phyloP scores from a whole-genome alignment of 2,113 vertebrate genomes.

The Nematolebias whitei region DNA sequence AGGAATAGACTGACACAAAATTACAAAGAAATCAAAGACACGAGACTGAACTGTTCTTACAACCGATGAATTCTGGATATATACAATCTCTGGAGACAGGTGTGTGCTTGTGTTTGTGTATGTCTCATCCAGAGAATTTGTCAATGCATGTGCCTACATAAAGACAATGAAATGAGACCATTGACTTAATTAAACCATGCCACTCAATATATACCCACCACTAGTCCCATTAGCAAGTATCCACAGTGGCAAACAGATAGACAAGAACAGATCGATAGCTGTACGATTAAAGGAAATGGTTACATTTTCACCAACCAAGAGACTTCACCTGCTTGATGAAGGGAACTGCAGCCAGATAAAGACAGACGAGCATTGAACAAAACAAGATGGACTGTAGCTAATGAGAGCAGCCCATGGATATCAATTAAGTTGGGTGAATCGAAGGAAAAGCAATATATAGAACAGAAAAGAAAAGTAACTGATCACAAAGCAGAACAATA shows the following conservation, averaged over 20 bases:
- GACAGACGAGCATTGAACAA: slow-evolving; percentile 14
- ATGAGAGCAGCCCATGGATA: slow-evolving; percentile 11
- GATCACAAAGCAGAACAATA: slow-evolving; percentile 2
- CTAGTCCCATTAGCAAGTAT: slow-evolving; percentile 54
- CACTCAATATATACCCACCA: slow-evolving; percentile 52
- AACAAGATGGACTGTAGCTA: slow-evolving; percentile 14
- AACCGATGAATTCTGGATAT: not conserved
- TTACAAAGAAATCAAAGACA: not conserved
- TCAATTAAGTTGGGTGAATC: slow-evolving; percentile 5
- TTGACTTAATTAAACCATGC: slow-evolving; percentile 26
- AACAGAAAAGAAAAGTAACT: slow-evolving; percentile 6
- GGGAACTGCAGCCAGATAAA: slow-evolving; percentile 7
- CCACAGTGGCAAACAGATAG: slow-evolving; percentile 36
- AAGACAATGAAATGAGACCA: slow-evolving; percentile 42
- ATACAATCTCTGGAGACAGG: no score
- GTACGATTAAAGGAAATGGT: slow-evolving; percentile 45
- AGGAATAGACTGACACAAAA: slow-evolving; percentile 1
- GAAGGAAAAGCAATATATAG: not conserved
- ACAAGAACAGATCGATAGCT: slow-evolving; percentile 41
- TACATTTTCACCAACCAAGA: slow-evolving; percentile 27
- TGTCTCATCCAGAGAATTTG: not conserved
- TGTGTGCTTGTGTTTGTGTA: not conserved
- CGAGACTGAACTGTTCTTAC: slow-evolving; percentile 2
- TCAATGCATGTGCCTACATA: not conserved
- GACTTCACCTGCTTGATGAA: slow-evolving; percentile 31